These are phyloP conservation scores for Eremophila alpestris DNA, from an alignment of 2,797 vertebrate genomes.

Conservation along the genomic window DNA sequence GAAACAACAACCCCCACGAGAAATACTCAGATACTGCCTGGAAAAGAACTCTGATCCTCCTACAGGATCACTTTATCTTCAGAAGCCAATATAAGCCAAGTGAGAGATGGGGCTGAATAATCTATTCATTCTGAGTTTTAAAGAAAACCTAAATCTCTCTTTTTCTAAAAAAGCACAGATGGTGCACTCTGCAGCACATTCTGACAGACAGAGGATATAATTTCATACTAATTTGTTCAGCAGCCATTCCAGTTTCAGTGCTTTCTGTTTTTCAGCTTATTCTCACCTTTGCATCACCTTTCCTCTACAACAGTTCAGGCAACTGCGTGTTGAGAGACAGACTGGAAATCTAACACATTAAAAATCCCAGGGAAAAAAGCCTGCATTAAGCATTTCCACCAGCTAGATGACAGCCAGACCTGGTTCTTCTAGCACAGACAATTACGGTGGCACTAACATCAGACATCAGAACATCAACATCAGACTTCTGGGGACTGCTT, in stretches of 20 bases:
- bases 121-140: neutral
- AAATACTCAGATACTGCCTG: neutral
- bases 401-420: neutral
- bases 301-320: neutral
- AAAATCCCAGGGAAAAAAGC: neutral
- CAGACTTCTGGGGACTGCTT: neutral
- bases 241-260: slow-evolving; percentile 2
- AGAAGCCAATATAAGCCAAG: neutral
- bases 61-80: neutral
- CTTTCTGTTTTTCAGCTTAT: slow-evolving; percentile 24
- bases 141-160: neutral
- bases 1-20: neutral
- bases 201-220: slow-evolving; percentile 14
- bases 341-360: neutral
- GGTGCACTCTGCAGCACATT: neutral
- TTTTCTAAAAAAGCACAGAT: slow-evolving; percentile 7
- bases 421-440: neutral
- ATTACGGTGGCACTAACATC: neutral
- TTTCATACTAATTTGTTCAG: slow-evolving; percentile 42
- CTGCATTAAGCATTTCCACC: neutral
- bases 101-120: neutral
- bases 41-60: neutral
- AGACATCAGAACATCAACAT: neutral
- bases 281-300: slow-evolving; percentile 5
- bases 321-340: neutral